Evolutionary conservation across 2,888 invertebrate genomes (phyloP).

Genomic region (Carcina quercana): DNA sequence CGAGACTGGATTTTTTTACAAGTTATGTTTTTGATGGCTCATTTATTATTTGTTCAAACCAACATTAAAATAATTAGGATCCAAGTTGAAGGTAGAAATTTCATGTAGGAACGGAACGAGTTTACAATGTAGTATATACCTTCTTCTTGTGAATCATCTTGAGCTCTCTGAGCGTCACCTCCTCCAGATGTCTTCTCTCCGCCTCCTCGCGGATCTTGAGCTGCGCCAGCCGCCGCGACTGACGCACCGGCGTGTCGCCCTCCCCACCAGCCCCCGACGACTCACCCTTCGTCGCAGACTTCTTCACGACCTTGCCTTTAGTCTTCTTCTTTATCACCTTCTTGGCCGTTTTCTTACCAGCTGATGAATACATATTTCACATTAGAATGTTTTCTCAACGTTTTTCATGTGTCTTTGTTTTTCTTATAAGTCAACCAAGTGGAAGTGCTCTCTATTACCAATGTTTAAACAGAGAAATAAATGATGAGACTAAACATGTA

Average conservation of each 20-base stretch:
- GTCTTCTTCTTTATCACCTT: conserved; percentile 41
- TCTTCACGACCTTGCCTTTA: conserved; percentile 21
- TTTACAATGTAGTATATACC: conserved; percentile 27
- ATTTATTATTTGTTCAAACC: no score
- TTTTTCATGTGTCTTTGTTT: no score
- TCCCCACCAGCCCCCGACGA: conserved; percentile 33
- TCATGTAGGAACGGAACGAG: no score
- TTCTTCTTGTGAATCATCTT: conserved; percentile 78
- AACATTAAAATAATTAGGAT: no score
- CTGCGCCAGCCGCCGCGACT: conserved; percentile 90
- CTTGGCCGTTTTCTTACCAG: conserved; percentile 53
- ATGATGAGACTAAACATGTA: no score
- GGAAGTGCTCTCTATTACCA: no score
- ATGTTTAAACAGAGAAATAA: no score
- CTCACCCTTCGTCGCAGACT: conserved; percentile 24
- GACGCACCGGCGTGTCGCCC: conserved; percentile 76
- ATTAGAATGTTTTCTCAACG: no score
- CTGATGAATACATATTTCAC: no score
- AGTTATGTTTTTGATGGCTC: no score
- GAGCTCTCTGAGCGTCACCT: conserved; percentile 79
- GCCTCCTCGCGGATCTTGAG: conserved; percentile 91
- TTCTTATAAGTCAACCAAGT: no score
- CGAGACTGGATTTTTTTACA: neutral
- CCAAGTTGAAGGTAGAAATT: neutral
- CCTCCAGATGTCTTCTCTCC: conserved; percentile 82